Base-by-base conservation (phyloP, 2,797 vertebrate genomes). In the Amphiprion clarkii region DNA sequence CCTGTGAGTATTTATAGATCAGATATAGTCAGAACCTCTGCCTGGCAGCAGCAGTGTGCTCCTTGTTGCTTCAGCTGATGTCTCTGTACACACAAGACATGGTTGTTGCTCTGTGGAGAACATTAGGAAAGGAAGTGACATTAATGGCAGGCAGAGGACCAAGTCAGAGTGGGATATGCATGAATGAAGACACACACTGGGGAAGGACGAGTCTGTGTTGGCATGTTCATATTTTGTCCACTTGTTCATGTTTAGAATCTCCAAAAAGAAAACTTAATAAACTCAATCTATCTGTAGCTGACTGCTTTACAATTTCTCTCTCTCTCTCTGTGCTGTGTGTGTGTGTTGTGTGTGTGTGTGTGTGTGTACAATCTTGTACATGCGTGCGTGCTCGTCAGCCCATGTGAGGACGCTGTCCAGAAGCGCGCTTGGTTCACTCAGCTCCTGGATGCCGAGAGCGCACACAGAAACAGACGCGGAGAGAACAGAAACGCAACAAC, bases 1-100 rank as follows among this genome's bases (percentile, higher is more conserved):
- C 87, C 76, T 31, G 76, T 7, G 85, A 90, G 87, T 94, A 93
- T 93, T 94, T 90, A 92, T 92, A 92, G 92, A 92, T 90, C 85
- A 90, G 81, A 91, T 82, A 70, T 82, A 89, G 88, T 86, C 87
- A 85, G 87, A 92, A 90, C 87, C 87, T 87, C 82, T 92, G 89
- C 82, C 85, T 92, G 89, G 82, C 87, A 89, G 92, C 82, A 85
- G 79, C 77, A 67, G 33, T 60, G 65, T 66, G 81, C 84, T 87
- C 73, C 79, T 79, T 81, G 85, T 79, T 87, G 84, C 88, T 84
- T 40, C 60, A 74, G 79, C 77, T 78, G 80, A 87, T 88, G 83
- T 82, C 82, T 89, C 64, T 86, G 78, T 90, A 72, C 71, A 77
- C 79, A 86, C 79, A 54, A 58, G 62, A 82, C 74, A 77, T 10